These are phyloP conservation scores for Sclerurus mexicanus DNA, from an alignment of 2,113 vertebrate species.

Conservation along the genomic window DNA sequence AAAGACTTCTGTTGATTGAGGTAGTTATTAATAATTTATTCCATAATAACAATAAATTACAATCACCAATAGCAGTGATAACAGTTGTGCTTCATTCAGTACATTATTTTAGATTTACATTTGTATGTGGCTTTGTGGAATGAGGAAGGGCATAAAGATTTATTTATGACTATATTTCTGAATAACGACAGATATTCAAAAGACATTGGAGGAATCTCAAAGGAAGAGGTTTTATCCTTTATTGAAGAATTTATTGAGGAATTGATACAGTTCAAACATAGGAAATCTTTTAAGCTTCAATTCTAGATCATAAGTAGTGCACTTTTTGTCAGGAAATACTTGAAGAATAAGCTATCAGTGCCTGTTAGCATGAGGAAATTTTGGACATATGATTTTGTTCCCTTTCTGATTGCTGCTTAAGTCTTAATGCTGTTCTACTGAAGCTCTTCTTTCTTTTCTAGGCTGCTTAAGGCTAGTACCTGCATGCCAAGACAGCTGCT, in stretches of 20 bases:
- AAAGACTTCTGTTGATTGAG: background rate
- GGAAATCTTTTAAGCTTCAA: background rate
- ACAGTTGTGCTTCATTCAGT: background rate
- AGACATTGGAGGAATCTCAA: background rate
- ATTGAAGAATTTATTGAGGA: background rate
- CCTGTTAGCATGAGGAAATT: background rate
- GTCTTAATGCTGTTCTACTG: background rate
- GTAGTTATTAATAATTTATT: background rate
- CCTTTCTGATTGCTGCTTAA: background rate
- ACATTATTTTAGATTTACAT: background rate
- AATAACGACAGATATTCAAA: background rate
- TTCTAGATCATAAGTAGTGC: background rate
- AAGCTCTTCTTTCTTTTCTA: background rate
- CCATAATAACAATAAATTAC: background rate
- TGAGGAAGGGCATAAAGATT: background rate
- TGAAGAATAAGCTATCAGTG: background rate
- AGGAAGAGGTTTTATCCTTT: background rate
- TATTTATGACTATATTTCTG: background rate
- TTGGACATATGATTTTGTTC: background rate
- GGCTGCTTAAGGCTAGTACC: slow-evolving; percentile 22
- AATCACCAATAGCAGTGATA: background rate
- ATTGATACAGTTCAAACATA: background rate
- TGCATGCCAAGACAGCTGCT: slow-evolving; percentile 14
- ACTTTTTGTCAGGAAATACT: background rate
- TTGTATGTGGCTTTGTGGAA: background rate